phyloP scores from a whole-genome alignment of 2,888 invertebrate genomes.

The Tupiocoris notatus region DNA sequence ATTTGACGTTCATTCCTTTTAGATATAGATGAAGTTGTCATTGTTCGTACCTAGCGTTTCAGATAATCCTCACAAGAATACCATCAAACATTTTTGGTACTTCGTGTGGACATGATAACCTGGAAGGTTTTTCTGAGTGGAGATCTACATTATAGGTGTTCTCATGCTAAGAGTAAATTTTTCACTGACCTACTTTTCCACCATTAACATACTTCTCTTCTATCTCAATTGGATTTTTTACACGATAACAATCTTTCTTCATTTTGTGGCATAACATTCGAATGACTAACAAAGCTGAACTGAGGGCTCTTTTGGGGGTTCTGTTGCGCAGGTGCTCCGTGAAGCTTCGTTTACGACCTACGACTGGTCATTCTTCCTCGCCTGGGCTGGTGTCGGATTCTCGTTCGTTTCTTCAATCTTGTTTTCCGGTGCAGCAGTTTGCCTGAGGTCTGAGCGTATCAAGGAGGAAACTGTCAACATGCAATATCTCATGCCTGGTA shows the following conservation, averaged over 20 bases:
- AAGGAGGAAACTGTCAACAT: slow-evolving; percentile 94
- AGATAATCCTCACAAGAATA: no score
- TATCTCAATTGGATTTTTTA: not conserved
- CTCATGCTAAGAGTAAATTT: no score
- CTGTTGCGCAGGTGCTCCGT: slow-evolving; percentile 68
- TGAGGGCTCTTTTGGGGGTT: slow-evolving; percentile 1
- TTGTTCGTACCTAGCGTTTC: no score
- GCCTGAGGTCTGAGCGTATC: slow-evolving; percentile 89
- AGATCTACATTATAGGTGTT: no score
- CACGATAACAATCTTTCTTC: not conserved
- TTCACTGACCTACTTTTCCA: no score
- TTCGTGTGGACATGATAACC: no score
- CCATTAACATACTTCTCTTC: not conserved
- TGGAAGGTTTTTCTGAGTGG: no score
- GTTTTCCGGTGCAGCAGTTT: slow-evolving; percentile 90
- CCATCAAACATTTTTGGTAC: no score
- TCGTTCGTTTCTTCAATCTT: slow-evolving; percentile 87
- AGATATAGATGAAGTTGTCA: no score
- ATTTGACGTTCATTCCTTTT: no score
- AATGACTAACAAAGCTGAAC: not conserved
- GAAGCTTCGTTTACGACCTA: slow-evolving; percentile 78
- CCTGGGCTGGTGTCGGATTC: slow-evolving; percentile 94
- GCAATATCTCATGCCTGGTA: slow-evolving; percentile 97
- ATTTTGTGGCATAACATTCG: not conserved
- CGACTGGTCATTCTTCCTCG: slow-evolving; percentile 96